phyloP scores from a whole-genome alignment of 2,797 vertebrate genomes.

The Spondyliosoma cantharus region DNA sequence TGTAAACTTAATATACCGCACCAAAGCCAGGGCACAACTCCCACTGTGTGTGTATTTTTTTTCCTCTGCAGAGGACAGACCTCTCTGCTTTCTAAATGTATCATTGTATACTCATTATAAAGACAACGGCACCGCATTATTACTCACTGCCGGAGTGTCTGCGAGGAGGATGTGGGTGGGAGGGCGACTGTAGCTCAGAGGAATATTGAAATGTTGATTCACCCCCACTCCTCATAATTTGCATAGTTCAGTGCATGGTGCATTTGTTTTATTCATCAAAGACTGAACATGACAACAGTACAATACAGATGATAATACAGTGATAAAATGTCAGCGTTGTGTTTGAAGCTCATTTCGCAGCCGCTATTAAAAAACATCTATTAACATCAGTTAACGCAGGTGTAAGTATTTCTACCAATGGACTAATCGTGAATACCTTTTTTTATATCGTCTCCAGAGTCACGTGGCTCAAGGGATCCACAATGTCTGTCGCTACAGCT shows the following conservation, averaged over 20 bases:
- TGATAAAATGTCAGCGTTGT: neutral
- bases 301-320: neutral
- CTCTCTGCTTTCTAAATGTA: slow-evolving; percentile 24
- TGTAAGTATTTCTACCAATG: neutral
- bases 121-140: slow-evolving; percentile 22
- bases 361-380: neutral
- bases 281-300: neutral
- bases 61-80: slow-evolving; percentile 5
- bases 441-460: neutral
- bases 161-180: slow-evolving; percentile 8
- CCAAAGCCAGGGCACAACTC: slow-evolving; percentile 35
- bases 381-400: neutral
- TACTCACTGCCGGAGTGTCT: slow-evolving; percentile 16
- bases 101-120: slow-evolving; percentile 33
- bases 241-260: neutral
- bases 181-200: slow-evolving; percentile 15
- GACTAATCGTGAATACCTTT: neutral
- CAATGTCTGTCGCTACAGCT: neutral
- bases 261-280: neutral
- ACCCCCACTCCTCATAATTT: slow-evolving; percentile 6
- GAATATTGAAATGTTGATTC: slow-evolving; percentile 19
- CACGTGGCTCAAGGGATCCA: neutral
- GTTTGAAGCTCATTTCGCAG: neutral
- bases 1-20: slow-evolving; percentile 64
- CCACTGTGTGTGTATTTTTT: slow-evolving; percentile 21